phyloP scores from a whole-genome alignment of 2,113 vertebrate genomes.

The Chelonoidis abingdonii region DNA sequence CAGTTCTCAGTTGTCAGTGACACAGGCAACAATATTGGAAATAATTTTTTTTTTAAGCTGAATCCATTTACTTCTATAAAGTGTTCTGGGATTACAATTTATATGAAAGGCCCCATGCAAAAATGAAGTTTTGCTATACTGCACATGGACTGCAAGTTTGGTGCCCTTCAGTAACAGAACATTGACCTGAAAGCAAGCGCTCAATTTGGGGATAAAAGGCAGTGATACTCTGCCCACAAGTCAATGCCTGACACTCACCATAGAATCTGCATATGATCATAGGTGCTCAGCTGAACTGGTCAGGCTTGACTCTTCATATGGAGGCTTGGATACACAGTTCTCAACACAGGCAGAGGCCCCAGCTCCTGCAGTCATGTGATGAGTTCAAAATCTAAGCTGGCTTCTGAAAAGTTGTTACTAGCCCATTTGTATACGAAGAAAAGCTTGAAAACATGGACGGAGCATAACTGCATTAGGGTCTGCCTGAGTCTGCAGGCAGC shows the following conservation, averaged over 20 bases:
- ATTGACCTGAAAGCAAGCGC: neutral
- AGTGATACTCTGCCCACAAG: fast-evolving
- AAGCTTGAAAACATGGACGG: fast-evolving
- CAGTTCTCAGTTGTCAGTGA: neutral
- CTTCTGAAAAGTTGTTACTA: neutral
- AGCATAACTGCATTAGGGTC: neutral
- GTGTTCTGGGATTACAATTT: neutral
- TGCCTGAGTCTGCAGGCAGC: constrained; percentile 11
- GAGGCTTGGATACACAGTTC: neutral
- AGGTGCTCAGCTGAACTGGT: neutral
- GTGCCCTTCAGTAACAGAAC: neutral
- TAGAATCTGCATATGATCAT: neutral
- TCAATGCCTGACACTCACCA: neutral
- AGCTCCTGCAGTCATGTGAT: neutral
- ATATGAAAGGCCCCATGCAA: neutral
- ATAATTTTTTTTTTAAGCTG: neutral
- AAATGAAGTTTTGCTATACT: neutral
- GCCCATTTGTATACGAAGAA: neutral
- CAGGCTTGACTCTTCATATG: neutral
- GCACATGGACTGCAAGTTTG: neutral
- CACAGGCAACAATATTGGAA: neutral
- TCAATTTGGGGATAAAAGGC: neutral
- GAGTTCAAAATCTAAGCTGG: neutral
- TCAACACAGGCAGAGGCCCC: neutral
- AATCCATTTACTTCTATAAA: neutral